These are phyloP conservation scores for Limnephilus lunatus DNA, from an alignment of 2,888 invertebrate genomes.

Conservation along the genomic window DNA sequence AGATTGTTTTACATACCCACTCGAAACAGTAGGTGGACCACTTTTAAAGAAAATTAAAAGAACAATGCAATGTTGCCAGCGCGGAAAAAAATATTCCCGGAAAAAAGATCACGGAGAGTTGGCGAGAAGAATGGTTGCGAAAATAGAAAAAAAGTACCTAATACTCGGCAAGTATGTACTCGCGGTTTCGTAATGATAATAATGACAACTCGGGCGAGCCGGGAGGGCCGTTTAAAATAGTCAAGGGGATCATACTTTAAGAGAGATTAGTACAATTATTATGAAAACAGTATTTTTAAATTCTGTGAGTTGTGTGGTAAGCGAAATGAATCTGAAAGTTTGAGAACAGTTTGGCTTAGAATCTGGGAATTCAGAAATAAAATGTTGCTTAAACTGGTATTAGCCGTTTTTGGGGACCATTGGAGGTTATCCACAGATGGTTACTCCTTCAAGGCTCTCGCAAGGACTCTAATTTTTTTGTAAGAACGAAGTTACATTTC, in stretches of 20 bases:
- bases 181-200: conserved; percentile 26
- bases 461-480: too few species aligned
- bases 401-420: too few species aligned
- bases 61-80: conserved; percentile 45
- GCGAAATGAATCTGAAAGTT: too few species aligned
- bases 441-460: too few species aligned
- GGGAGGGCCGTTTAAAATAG: conserved; percentile 19
- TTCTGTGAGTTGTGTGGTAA: background rate
- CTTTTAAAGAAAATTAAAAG: conserved; percentile 7
- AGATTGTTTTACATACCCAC: background rate
- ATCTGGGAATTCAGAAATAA: too few species aligned
- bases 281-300: background rate
- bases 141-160: conserved; percentile 30
- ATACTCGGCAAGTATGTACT: background rate
- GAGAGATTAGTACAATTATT: background rate
- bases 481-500: too few species aligned
- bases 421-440: too few species aligned
- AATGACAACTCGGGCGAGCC: conserved; percentile 27
- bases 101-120: conserved; percentile 49
- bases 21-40: background rate
- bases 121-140: conserved; percentile 44
- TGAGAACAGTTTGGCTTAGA: too few species aligned
- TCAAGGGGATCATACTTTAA: conserved; percentile 15
- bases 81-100: conserved; percentile 18
- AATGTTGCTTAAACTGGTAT: too few species aligned